Conservation (phyloP, 2,113 vertebrate species). For the Hassar affinis region DNA sequence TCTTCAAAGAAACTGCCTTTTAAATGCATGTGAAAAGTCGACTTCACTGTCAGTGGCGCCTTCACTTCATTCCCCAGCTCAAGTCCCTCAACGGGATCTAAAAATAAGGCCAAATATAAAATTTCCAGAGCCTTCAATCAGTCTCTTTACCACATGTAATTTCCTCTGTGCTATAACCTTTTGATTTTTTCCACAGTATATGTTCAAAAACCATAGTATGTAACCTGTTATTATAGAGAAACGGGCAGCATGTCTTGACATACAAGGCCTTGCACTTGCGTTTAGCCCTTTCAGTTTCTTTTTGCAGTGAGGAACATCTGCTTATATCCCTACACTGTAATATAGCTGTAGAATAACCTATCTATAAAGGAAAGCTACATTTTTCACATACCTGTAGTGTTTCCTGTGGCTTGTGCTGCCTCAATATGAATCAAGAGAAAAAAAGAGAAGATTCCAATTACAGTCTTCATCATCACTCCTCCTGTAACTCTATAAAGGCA, state of each 20-base stretch:
- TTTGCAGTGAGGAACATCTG: not conserved
- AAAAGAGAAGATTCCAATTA: not conserved
- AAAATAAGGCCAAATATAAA: conserved; percentile 6
- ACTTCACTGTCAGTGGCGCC: conserved; percentile 35
- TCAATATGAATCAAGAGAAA: conserved; percentile 34
- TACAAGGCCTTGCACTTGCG: not conserved
- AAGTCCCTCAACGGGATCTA: not conserved
- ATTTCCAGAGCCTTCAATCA: conserved; percentile 12
- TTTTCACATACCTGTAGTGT: conserved; percentile 43
- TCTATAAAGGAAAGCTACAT: not conserved
- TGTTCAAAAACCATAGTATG: conserved; percentile 6
- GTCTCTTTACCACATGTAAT: not conserved
- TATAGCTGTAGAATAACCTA: not conserved
- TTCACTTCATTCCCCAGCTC: conserved; percentile 1
- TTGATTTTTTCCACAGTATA: conserved; percentile 2
- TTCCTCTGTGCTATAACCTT: not conserved
- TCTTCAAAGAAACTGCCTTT: conserved; percentile 35
- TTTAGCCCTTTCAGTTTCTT: conserved; percentile 19
- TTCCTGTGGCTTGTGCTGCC: conserved; percentile 13
- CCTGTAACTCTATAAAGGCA: not conserved
- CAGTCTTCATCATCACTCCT: conserved; percentile 47
- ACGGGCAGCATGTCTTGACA: not conserved
- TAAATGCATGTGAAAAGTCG: conserved; percentile 72
- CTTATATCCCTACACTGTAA: not conserved
- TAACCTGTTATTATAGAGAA: conserved; percentile 32